phyloP scores from a whole-genome alignment of 2,888 invertebrate genomes.

The Phoenoteleia sp. region DNA sequence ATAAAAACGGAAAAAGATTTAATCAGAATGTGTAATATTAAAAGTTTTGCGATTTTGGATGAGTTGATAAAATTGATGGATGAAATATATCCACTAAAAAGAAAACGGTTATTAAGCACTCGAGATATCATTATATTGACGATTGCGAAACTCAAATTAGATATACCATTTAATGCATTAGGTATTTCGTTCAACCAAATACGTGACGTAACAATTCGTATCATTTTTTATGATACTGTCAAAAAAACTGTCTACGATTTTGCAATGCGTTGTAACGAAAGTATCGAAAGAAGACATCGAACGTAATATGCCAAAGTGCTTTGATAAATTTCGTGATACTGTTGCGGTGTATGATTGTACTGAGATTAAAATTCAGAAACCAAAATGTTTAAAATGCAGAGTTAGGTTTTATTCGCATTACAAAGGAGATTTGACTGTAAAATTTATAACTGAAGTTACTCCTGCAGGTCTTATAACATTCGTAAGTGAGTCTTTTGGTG shows the following conservation, averaged over 20 bases:
- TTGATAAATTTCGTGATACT: slow-evolving; percentile 72
- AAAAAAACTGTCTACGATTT: slow-evolving; percentile 49
- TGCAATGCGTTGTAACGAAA: slow-evolving; percentile 34
- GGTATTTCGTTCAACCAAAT: slow-evolving; percentile 26
- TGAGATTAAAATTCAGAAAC: slow-evolving; percentile 74
- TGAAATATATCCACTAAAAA: slow-evolving; percentile 39
- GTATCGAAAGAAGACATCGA: slow-evolving; percentile 70
- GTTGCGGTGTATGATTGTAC: slow-evolving; percentile 77
- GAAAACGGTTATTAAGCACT: slow-evolving; percentile 25
- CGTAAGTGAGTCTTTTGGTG: slow-evolving; percentile 75
- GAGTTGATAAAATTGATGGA: slow-evolving; percentile 35
- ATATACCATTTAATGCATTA: slow-evolving; percentile 46
- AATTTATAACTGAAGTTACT: slow-evolving; percentile 76
- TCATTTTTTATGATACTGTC: slow-evolving; percentile 48
- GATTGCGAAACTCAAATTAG: slow-evolving; percentile 49
- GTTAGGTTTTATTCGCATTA: slow-evolving; percentile 74
- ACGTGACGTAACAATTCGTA: slow-evolving; percentile 25
- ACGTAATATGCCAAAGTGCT: slow-evolving; percentile 75
- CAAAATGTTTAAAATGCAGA: slow-evolving; percentile 73
- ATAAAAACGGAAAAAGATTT: slow-evolving; percentile 35
- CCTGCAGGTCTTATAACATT: slow-evolving; percentile 76
- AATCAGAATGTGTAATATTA: slow-evolving; percentile 39
- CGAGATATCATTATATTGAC: slow-evolving; percentile 38
- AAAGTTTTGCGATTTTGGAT: slow-evolving; percentile 36
- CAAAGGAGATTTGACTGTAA: slow-evolving; percentile 72